Base-by-base conservation (phyloP, 2,113 vertebrate genomes). In the Prinia subflava region DNA sequence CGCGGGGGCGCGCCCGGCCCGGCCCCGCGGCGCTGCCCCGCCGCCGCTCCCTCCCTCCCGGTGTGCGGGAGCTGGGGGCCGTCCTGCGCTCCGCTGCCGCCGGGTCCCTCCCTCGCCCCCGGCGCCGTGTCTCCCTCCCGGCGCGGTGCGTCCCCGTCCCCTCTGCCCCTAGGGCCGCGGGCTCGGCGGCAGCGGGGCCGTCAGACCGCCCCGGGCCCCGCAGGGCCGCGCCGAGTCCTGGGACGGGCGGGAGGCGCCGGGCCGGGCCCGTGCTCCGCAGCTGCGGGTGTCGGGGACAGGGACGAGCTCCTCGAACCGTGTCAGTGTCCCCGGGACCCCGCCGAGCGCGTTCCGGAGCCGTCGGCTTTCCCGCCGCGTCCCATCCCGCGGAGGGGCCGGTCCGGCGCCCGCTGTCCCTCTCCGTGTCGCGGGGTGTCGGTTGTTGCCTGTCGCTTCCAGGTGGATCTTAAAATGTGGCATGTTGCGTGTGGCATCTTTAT, bases 1-100 rank as follows among this genome's bases (percentile, higher is more conserved):
- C n/a, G 57, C 56, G 67, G 95, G 96, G 83, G 68, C 60, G 62
- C 91, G 67, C 50, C 63, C 71, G 69, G 50, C 56, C 35, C 19
- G 64, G 64, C 15, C n/a, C 23, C 15, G 70, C 23, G 65, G 73
- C 12, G n/a, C 50, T 33, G 50, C 31, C 63, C 57, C 31, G 9
- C 37, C 35, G 60, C 67, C 33, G 67, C n/a, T n/a, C n/a, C n/a
- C 28, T 74, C 74, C 35, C n/a, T 33, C 6, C 19, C 19, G 70
- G 4, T 9, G 46, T 49, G 87, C 13, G 59, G 65, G 31, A 60
- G 35, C 41, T 5, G 69, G n/a, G 33, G 35, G 19, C 60, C 5
- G 25, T 46, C 21, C 37, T 11, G 65, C 31, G 24, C n/a, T 49
- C 74, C 39, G 31, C 8, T 21, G 3, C 41, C 35, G 75, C 28